Conservation (phyloP, 2,888 invertebrate genomes). For the Acanthosoma haemorrhoidale region DNA sequence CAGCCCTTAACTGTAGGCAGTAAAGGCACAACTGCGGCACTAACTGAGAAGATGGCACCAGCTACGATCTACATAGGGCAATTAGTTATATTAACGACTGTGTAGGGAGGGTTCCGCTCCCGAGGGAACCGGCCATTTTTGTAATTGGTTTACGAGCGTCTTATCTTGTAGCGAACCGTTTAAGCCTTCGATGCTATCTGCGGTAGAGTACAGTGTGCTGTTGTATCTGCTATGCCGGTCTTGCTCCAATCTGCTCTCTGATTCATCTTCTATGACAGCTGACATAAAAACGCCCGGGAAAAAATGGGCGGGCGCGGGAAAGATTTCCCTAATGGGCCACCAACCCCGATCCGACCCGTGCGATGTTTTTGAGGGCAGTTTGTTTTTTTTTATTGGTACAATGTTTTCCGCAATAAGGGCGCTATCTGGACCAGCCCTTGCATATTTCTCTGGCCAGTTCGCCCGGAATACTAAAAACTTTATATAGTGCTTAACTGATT, state of each 20-base stretch:
- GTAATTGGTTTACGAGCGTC: constrained; percentile 27
- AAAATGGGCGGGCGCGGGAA: not conserved
- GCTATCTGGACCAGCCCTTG: constrained; percentile 22
- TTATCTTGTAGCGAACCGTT: constrained; percentile 13
- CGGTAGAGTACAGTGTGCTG: too few species aligned
- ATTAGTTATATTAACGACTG: constrained; percentile 8
- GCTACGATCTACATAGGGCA: not conserved
- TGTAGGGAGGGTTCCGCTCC: not conserved
- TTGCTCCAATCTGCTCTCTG: constrained; percentile 28
- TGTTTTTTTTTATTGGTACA: constrained; percentile 1
- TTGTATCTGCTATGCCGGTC: too few species aligned
- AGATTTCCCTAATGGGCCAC: constrained; percentile 3
- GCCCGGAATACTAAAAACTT: constrained; percentile 13
- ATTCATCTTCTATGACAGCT: constrained; percentile 30
- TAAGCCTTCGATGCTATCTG: not conserved
- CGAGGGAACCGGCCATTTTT: constrained; percentile 12
- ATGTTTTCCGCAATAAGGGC: constrained; percentile 20
- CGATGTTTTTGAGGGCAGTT: not conserved
- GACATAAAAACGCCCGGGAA: constrained; percentile 20
- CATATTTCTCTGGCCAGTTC: constrained; percentile 6
- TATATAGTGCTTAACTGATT: too few species aligned
- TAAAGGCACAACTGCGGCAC: not conserved
- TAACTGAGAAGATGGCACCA: not conserved
- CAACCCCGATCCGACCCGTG: not conserved
- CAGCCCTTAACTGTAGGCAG: too few species aligned